These are phyloP conservation scores for Cassiopea andromeda DNA, from an alignment of 30 jellyfish, hydroid and myxozoan genomes.

Conservation along the genomic window DNA sequence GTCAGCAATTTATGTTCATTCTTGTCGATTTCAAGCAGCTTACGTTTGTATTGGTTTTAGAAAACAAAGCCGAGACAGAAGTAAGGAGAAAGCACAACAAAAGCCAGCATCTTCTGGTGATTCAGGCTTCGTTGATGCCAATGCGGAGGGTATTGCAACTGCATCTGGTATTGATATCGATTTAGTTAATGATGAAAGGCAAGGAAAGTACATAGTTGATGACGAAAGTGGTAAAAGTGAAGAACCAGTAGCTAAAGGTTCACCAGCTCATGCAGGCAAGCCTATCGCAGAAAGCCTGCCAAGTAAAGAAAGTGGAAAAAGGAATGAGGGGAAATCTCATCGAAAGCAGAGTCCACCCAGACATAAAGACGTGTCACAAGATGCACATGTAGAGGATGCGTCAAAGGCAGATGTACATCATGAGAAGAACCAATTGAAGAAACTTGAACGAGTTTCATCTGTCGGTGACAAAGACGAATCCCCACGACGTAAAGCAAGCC, in stretches of 20 bases:
- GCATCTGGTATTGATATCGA: slow-evolving; percentile 82
- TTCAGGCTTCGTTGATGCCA: slow-evolving; percentile 49
- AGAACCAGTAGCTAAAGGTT: not conserved
- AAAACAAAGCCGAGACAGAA: slow-evolving; percentile 37
- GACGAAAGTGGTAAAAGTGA: slow-evolving; percentile 9
- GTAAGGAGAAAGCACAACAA: slow-evolving; percentile 29
- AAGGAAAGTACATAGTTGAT: slow-evolving; percentile 35
- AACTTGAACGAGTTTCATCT: slow-evolving; percentile 34
- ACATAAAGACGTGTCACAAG: not conserved
- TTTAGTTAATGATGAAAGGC: slow-evolving; percentile 55
- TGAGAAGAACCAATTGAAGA: not conserved
- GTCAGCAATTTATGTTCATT: no score
- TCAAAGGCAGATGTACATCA: not conserved
- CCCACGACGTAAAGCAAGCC: slow-evolving; percentile 26
- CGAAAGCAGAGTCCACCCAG: not conserved
- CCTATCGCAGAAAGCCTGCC: not conserved
- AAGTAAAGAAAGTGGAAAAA: not conserved
- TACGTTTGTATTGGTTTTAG: not conserved
- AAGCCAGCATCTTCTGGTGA: slow-evolving; percentile 14
- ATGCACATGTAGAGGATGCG: slow-evolving; percentile 8
- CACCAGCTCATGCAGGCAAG: slow-evolving; percentile 6
- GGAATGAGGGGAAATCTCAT: not conserved
- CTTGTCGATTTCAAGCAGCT: not conserved
- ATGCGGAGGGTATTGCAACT: slow-evolving; percentile 78
- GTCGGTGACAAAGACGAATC: slow-evolving; percentile 44